Evolutionary conservation across 1,140 invertebrate species (phyloP).

Genomic region (Nixonia krombeini): DNA sequence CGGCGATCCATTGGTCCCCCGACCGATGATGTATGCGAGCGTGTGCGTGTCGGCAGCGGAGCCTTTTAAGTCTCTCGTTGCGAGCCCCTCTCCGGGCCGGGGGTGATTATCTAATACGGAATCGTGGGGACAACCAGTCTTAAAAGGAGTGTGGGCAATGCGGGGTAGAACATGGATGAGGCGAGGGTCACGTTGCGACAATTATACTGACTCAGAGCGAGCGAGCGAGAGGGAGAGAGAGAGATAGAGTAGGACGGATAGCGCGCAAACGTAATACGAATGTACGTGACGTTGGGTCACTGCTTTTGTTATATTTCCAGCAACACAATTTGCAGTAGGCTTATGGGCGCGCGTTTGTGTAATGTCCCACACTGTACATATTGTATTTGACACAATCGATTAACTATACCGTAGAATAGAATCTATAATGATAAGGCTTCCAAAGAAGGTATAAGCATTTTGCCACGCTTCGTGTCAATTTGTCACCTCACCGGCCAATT

Average conservation of each 20-base stretch:
- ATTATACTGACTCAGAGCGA: background rate
- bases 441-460: no score
- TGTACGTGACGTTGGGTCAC: conserved; percentile 31
- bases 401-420: no score
- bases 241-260: conserved; percentile 23
- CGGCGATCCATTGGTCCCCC: conserved; percentile 1
- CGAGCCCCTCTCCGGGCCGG: conserved; percentile 23
- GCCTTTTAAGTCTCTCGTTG: conserved; percentile 32
- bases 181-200: conserved; percentile 20
- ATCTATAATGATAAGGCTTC: no score
- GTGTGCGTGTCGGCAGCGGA: conserved; percentile 15
- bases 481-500: no score
- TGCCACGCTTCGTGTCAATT: no score
- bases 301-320: conserved; percentile 45
- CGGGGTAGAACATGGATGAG: conserved; percentile 16
- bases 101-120: conserved; percentile 55
- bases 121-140: conserved; percentile 34
- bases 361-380: background rate
- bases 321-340: conserved; percentile 37
- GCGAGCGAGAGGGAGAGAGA: no score
- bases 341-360: conserved; percentile 34
- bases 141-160: conserved; percentile 30
- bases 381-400: no score
- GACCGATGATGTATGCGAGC: conserved; percentile 18
- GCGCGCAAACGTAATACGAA: conserved; percentile 41